Conservation (phyloP, 2,113 vertebrate species). For the Ptyas mucosa region DNA sequence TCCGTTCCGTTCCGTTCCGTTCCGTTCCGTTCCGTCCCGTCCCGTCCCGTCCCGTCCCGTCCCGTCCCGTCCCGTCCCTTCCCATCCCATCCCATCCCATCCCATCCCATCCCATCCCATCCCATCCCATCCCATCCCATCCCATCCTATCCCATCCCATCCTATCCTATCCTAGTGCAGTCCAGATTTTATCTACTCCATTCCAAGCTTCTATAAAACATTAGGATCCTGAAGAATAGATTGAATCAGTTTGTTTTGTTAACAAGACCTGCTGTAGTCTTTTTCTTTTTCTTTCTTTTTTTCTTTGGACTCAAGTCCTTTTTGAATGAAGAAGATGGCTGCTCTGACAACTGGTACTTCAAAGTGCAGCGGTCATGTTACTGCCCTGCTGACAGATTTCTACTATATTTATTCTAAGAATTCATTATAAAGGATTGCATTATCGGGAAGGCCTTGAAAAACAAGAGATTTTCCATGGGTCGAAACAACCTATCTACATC, state of each 20-base stretch:
- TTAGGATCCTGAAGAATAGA: background rate
- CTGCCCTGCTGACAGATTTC: constrained; percentile 56
- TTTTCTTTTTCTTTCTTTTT: background rate
- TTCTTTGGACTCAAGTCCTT: background rate
- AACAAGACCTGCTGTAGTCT: background rate
- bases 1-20: too few species aligned
- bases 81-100: too few species aligned
- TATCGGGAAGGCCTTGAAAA: constrained; percentile 45
- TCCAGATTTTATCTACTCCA: background rate
- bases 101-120: too few species aligned
- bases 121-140: too few species aligned
- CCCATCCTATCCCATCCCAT: too few species aligned
- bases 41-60: too few species aligned
- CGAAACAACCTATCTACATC: constrained; percentile 39
- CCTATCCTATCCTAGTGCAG: too few species aligned
- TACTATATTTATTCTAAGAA: constrained; percentile 48
- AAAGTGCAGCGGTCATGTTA: constrained; percentile 49
- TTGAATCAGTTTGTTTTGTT: background rate
- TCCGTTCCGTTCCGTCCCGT: too few species aligned
- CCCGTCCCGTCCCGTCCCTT: too few species aligned
- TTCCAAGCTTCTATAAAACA: background rate
- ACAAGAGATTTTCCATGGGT: constrained; percentile 26
- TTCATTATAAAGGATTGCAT: constrained; percentile 38
- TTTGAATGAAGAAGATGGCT: background rate
- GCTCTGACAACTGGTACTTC: background rate